phyloP scores from a whole-genome alignment of 2,888 invertebrate species.

The Cephus nigrinus region DNA sequence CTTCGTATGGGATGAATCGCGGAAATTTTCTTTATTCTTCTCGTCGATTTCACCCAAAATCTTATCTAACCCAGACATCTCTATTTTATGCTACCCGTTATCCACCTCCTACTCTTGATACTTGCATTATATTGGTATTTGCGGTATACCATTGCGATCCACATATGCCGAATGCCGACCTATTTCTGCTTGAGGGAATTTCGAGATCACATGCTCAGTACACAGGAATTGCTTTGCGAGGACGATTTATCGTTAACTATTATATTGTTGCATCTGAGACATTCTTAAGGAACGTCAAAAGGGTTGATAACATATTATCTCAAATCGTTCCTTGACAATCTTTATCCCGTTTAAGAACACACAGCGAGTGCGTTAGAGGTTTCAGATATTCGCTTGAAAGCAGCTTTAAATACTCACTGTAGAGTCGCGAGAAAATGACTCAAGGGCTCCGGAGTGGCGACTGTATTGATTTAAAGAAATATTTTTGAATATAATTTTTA shows the following conservation, averaged over 20 bases:
- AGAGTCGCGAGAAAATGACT: not conserved
- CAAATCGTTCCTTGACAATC: not conserved
- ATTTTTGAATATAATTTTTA: not conserved
- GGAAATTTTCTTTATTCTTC: not conserved
- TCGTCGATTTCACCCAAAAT: slow-evolving; percentile 15
- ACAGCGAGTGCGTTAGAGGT: not conserved
- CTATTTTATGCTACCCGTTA: slow-evolving; percentile 30
- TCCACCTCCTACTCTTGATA: slow-evolving; percentile 24
- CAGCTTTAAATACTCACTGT: not conserved
- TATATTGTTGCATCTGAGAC: not conserved
- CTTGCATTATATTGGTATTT: slow-evolving; percentile 30
- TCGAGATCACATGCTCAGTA: not conserved
- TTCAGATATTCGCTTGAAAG: not conserved
- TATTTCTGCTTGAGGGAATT: slow-evolving; percentile 17
- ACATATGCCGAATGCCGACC: slow-evolving; percentile 14
- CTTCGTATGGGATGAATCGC: slow-evolving; percentile 14
- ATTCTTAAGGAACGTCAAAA: not conserved
- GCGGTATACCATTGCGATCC: not conserved
- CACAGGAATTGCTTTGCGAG: not conserved
- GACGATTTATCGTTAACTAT: not conserved
- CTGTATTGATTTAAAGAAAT: not conserved
- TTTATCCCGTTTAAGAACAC: not conserved
- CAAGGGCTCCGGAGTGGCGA: not conserved
- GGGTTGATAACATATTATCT: not conserved
- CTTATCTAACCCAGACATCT: slow-evolving; percentile 36